phyloP scores from a whole-genome alignment of 2,113 vertebrate genomes.

The Lasiurus cinereus region DNA sequence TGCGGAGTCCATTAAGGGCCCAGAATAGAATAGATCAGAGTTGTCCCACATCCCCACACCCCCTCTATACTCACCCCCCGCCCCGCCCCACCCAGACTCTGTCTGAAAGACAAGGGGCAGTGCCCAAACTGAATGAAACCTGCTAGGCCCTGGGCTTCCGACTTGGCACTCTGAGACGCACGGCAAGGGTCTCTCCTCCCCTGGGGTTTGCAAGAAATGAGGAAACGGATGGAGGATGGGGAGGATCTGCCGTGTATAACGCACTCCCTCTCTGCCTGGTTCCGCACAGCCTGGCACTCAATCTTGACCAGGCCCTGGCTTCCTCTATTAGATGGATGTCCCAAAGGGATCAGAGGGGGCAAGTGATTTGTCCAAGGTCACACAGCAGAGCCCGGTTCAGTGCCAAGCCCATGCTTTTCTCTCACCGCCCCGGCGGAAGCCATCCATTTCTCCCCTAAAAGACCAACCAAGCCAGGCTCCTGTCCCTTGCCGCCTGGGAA shows the following conservation, averaged over 20 bases:
- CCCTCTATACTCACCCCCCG: too few relatives aligned
- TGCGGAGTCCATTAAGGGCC: neutral
- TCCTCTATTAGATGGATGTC: neutral
- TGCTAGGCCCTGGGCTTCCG: neutral
- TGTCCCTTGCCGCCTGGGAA: neutral
- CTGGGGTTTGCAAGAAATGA: neutral
- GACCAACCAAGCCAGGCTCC: neutral
- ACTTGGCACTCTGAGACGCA: neutral
- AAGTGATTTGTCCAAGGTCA: neutral
- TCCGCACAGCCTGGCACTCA: rapidly evolving
- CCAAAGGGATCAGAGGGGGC: slow-evolving; percentile 35
- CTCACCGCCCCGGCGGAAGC: neutral
- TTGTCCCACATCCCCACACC: rapidly evolving
- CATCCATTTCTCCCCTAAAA: neutral
- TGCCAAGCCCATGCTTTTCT: neutral
- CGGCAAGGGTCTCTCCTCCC: neutral
- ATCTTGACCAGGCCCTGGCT: neutral
- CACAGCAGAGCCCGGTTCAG: neutral
- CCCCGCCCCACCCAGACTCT: neutral
- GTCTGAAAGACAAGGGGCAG: neutral
- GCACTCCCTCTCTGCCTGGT: rapidly evolving
- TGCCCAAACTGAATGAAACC: neutral
- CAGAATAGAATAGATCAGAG: neutral
- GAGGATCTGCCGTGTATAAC: neutral
- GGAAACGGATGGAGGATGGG: neutral